Base-by-base conservation (phyloP, 37 sponge, comb jelly and placozoan species). In the Hormiphora californensis region DNA sequence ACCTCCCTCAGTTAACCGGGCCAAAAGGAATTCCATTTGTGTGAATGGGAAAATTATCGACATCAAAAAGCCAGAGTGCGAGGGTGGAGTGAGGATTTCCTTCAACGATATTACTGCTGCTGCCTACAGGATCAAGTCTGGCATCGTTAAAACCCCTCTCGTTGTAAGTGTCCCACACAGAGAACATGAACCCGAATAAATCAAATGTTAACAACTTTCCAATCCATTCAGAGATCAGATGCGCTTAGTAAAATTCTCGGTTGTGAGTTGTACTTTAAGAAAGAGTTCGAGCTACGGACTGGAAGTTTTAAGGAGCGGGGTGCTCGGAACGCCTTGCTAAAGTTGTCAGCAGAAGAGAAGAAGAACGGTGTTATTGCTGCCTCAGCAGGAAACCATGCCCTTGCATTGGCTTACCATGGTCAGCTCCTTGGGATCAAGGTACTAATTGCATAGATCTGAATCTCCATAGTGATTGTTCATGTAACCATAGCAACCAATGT, bases 261-360 rank as follows among this genome's bases (percentile, higher is more conserved):
- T 30, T 90, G 89, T 54, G 90, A 92, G 3, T 49, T 94, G 12
- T 94, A 67, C 87, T 94, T 92, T 81, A 92, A 92, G 55, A 90
- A 91, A 37, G 94, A 94, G 54, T 92, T 69, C 35, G 73, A 40
- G 33, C 86, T 92, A 28, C 90, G 90, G 0, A 94, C 94, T 22
- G 94, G 94, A 63, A 94, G 95, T 53, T 94, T 94, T 39, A 94
- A 94, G 69, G 95, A 94, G 63, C 59, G 95, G 85, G 95, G 95
- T 69, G 95, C 90, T 7, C 81, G 93, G 17, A 92, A 92, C 55
- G 57, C 95, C 0, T 89, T 94, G 23, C 68, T 89, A 38, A 63
- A 78, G 30, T 88, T 94, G 0, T 32, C 91, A 12, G 40, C 91
- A 88, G 90, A 89, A 30, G 87, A 91, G 59, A 86, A 54, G 55